phyloP scores from a whole-genome alignment of 1,140 invertebrate species.

The Ostrea edulis region DNA sequence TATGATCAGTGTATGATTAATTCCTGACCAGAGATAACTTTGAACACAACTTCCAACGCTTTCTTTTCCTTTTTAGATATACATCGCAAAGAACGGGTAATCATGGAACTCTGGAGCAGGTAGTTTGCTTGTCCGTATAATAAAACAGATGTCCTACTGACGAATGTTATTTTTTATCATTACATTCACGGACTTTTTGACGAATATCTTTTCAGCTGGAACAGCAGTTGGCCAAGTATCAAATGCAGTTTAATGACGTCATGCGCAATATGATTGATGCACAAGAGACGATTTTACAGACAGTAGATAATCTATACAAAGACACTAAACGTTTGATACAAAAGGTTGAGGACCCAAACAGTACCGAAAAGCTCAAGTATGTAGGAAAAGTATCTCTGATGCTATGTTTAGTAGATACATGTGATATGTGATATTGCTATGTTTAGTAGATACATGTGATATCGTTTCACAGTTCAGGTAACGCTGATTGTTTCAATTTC shows the following conservation, averaged over 20 bases:
- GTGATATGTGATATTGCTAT: no score
- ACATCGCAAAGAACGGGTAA: conserved; percentile 6
- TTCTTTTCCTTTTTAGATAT: neutral
- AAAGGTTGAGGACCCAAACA: conserved; percentile 10
- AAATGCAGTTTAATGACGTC: conserved; percentile 52
- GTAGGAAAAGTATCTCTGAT: neutral
- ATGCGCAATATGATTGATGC: conserved; percentile 43
- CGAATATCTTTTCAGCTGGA: conserved; percentile 26
- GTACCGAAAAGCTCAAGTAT: neutral
- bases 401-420: neutral
- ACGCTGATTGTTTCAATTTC: neutral
- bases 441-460: no score
- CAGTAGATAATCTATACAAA: conserved; percentile 43
- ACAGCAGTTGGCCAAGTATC: conserved; percentile 41
- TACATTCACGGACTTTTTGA: no score
- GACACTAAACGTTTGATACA: conserved; percentile 14
- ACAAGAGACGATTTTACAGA: conserved; percentile 45
- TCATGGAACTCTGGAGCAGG: conserved; percentile 10
- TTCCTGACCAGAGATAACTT: neutral
- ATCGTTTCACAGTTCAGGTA: no score
- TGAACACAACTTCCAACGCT: neutral
- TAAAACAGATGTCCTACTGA: neutral
- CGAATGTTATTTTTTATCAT: neutral
- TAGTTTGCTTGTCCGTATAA: neutral
- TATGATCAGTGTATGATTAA: neutral